Evolutionary conservation across 2,888 invertebrate genomes (phyloP).

Genomic region (Amphipoea oculea): DNA sequence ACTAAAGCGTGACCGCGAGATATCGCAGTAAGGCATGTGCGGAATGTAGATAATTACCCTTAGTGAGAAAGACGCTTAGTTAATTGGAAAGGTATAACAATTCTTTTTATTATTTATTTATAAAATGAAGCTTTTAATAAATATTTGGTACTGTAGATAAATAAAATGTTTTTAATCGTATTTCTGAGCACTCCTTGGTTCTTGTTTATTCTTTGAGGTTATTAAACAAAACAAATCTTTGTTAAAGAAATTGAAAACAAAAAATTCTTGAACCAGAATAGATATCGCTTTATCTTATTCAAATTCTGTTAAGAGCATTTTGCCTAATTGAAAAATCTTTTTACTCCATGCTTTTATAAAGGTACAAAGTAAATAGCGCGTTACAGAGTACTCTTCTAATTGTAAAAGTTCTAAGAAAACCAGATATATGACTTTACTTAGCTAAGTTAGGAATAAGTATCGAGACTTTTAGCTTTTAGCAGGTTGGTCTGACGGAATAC

Average conservation of each 20-base stretch:
- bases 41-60: too few relatives aligned
- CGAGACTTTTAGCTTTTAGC: constrained; percentile 29
- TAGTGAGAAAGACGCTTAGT: background rate
- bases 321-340: constrained; percentile 43
- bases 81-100: background rate
- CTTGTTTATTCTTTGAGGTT: background rate
- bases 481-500: constrained; percentile 38
- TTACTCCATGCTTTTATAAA: constrained; percentile 27
- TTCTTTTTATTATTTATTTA: too few relatives aligned
- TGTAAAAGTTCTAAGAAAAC: constrained; percentile 21
- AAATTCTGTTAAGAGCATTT: constrained; percentile 31
- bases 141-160: background rate
- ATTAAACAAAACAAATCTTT: background rate
- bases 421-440: constrained; percentile 10
- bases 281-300: constrained; percentile 3
- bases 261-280: constrained; percentile 8
- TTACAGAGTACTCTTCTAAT: constrained; percentile 23
- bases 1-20: too few relatives aligned
- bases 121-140: background rate
- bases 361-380: constrained; percentile 26
- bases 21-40: too few relatives aligned
- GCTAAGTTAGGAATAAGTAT: constrained; percentile 26
- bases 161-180: background rate
- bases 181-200: background rate
- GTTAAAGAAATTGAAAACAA: background rate